A percentile compares a stretch with the other conserved stretches of the same genome.
Evolutionary conservation across 2,797 vertebrate species (phyloP).

Genomic region (Lycodopsis pacificus): DNA sequence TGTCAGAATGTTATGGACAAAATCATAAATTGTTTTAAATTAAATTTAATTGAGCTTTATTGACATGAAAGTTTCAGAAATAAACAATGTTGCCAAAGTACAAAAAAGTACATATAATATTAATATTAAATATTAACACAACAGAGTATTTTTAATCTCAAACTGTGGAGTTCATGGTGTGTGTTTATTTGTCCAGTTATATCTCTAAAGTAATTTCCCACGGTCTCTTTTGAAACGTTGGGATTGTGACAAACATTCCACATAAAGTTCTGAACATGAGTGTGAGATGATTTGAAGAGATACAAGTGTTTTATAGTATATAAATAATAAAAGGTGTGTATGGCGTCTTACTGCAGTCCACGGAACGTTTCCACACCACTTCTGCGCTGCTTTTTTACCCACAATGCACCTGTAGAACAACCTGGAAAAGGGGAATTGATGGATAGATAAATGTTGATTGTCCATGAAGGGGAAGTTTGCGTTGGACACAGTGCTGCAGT

Average conservation of each 20-base stretch:
- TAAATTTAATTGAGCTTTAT: no score
- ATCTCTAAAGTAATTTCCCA: not conserved
- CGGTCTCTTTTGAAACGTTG: no score
- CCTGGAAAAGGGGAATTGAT: conserved; percentile 71
- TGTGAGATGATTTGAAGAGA: no score
- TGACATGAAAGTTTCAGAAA: not conserved
- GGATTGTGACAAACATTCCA: no score
- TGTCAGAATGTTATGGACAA: no score
- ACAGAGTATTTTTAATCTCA: no score
- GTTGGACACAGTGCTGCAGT: no score
- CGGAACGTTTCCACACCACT: conserved; percentile 91
- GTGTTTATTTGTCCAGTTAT: not conserved
- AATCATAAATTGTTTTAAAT: no score
- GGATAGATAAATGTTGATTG: no score
- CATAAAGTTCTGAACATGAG: no score
- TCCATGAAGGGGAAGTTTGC: no score
- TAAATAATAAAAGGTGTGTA: not conserved
- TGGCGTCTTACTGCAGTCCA: conserved; percentile 87
- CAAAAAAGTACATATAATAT: not conserved
- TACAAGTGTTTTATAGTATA: not conserved
- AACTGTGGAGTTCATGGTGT: not conserved
- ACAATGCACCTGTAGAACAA: conserved; percentile 90
- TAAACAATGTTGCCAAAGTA: not conserved
- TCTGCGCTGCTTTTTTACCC: conserved; percentile 86
- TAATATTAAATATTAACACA: not conserved